phyloP scores from a whole-genome alignment of 2,797 vertebrate species.

The Discoglossus pictus region DNA sequence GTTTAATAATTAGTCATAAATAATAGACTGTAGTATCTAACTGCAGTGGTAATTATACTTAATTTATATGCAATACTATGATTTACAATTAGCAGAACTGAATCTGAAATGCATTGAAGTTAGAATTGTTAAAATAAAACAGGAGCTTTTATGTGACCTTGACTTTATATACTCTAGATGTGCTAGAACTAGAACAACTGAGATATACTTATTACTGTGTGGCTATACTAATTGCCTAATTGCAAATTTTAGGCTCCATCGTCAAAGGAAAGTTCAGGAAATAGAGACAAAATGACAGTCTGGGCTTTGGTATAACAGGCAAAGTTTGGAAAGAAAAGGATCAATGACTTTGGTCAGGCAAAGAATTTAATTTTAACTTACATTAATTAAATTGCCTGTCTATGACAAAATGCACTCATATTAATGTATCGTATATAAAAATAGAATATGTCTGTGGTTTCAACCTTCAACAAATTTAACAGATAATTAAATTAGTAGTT shows the following conservation, averaged over 20 bases:
- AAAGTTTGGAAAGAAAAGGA: constrained; percentile 55
- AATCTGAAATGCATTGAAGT: constrained; percentile 1
- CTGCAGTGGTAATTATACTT: no score
- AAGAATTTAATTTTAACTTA: constrained; percentile 64
- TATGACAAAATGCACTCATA: constrained; percentile 63
- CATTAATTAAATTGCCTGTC: constrained; percentile 70
- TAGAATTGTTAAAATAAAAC: constrained; percentile 11
- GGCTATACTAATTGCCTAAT: constrained; percentile 38
- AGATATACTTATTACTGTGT: constrained; percentile 7
- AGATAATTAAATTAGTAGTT: constrained; percentile 75
- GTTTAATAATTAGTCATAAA: no score
- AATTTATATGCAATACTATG: no score
- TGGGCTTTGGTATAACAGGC: constrained; percentile 53
- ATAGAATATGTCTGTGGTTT: constrained; percentile 1
- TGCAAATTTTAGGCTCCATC: constrained; percentile 22
- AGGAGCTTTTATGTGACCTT: constrained; percentile 10
- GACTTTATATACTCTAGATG: constrained; percentile 2
- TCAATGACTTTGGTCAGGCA: constrained; percentile 57
- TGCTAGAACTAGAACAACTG: constrained; percentile 8
- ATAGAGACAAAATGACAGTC: constrained; percentile 34
- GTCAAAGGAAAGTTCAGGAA: constrained; percentile 24
- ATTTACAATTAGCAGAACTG: constrained; percentile 18
- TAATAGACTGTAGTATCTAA: no score
- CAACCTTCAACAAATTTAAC: neutral
- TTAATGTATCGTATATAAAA: constrained; percentile 62